These are phyloP conservation scores for Drosophila atripex DNA, from an alignment of 2,888 invertebrate species.

Conservation along the genomic window DNA sequence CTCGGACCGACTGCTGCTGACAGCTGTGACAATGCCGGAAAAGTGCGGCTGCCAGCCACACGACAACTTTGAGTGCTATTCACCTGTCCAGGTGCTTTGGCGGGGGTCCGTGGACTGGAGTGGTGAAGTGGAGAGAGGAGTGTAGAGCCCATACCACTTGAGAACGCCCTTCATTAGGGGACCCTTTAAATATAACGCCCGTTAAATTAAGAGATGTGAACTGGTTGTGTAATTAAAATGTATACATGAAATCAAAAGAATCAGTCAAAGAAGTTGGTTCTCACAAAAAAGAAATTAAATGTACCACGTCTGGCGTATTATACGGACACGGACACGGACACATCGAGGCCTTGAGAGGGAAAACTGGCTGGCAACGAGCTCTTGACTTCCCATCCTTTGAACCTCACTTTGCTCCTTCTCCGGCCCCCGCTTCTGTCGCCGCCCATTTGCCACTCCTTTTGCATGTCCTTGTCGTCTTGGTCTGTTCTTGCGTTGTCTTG, in stretches of 20 bases:
- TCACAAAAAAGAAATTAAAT: conserved; percentile 50
- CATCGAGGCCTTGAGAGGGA: conserved; percentile 16
- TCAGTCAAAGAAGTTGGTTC: conserved; percentile 36
- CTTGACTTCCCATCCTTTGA: conserved; percentile 17
- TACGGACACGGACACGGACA: conserved; percentile 36
- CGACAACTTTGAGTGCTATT: conserved; percentile 19
- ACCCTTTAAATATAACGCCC: conserved; percentile 27
- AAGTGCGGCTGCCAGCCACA: conserved; percentile 11
- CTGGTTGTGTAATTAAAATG: conserved; percentile 36
- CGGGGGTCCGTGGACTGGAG: not conserved
- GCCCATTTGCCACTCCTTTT: conserved; percentile 35
- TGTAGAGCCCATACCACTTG: not conserved
- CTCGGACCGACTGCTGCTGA: conserved; percentile 28
- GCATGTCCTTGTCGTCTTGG: conserved; percentile 28
- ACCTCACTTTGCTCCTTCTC: conserved; percentile 7
- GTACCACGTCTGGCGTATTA: conserved; percentile 61
- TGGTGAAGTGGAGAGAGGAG: not conserved
- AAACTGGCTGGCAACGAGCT: conserved; percentile 31
- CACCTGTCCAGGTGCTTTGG: conserved; percentile 10
- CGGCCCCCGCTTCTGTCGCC: not conserved
- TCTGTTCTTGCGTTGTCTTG: conserved; percentile 16
- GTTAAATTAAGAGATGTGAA: conserved; percentile 10
- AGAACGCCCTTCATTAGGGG: conserved; percentile 18
- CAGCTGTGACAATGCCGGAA: conserved; percentile 34
- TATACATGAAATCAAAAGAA: conserved; percentile 33